A percentile compares a stretch with the other conserved stretches of the same genome.
phyloP scores from a whole-genome alignment of 2,888 invertebrate genomes.

The Chloromyia formosa region DNA sequence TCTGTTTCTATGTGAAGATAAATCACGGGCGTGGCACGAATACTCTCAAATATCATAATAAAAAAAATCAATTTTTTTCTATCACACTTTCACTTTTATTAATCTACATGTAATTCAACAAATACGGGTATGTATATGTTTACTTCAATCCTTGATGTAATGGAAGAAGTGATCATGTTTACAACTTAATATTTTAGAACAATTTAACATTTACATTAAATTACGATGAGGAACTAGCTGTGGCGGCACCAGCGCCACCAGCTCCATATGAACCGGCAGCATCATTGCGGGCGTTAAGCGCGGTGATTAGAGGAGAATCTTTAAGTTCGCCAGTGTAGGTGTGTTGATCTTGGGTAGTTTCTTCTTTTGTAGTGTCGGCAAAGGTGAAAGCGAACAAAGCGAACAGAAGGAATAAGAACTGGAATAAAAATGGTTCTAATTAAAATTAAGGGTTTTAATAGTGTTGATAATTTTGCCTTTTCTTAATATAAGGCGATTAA shows the following conservation, averaged over 20 bases:
- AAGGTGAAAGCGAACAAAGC: conserved; percentile 27
- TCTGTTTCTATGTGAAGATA: too few species aligned
- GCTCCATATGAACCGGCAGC: conserved; percentile 27
- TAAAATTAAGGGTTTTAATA: not conserved
- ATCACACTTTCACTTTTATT: too few species aligned
- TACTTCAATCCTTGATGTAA: too few species aligned
- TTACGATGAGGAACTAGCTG: not conserved
- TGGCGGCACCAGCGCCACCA: not conserved
- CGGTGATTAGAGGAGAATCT: conserved; percentile 24
- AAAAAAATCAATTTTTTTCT: too few species aligned
- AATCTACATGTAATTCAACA: too few species aligned
- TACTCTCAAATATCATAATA: too few species aligned
- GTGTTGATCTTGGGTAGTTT: conserved; percentile 10
- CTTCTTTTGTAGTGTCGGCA: conserved; percentile 5
- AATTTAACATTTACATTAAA: not conserved
- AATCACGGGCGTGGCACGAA: too few species aligned
- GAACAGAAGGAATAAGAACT: conserved; percentile 17
- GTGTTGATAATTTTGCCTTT: not conserved
- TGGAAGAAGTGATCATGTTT: too few species aligned
- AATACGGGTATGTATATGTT: too few species aligned
- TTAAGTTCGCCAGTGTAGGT: conserved; percentile 38
- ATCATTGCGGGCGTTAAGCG: conserved; percentile 34
- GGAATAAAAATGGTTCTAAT: not conserved
- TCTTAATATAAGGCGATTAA: not conserved
- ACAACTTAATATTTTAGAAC: not conserved